These are phyloP conservation scores for Nycteola revayana DNA, from an alignment of 2,888 invertebrate genomes.

Conservation along the genomic window DNA sequence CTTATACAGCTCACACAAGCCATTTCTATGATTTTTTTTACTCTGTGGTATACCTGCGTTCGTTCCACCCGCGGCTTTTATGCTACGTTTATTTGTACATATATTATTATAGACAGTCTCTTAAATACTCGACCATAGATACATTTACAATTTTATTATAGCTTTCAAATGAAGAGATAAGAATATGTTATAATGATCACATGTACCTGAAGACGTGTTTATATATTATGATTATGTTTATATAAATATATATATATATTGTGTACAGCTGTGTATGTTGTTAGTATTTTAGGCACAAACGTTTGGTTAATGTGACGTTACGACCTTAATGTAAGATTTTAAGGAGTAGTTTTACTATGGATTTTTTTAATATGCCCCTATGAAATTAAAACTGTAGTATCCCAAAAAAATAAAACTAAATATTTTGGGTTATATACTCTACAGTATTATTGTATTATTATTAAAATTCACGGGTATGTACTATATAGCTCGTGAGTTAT, in stretches of 20 bases:
- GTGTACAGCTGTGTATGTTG: slow-evolving; percentile 34
- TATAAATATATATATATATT: slow-evolving; percentile 2
- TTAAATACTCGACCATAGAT: slow-evolving; percentile 28
- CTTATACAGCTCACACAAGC: too few relatives aligned
- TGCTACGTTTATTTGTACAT: slow-evolving; percentile 63
- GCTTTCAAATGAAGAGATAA: slow-evolving; percentile 19
- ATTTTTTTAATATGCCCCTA: too few relatives aligned
- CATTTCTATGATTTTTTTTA: too few relatives aligned
- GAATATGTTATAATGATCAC: slow-evolving; percentile 36
- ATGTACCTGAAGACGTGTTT: slow-evolving; percentile 38
- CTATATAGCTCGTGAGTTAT: too few relatives aligned
- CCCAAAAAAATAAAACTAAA: too few relatives aligned
- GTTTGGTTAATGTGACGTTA: slow-evolving; percentile 35
- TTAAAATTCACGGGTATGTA: too few relatives aligned
- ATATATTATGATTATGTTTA: slow-evolving; percentile 30
- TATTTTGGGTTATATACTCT: too few relatives aligned
- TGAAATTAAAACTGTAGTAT: too few relatives aligned
- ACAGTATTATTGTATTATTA: too few relatives aligned
- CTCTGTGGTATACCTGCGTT: slow-evolving; percentile 37
- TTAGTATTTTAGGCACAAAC: slow-evolving; percentile 33
- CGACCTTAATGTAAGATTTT: slow-evolving; percentile 7
- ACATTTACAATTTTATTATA: slow-evolving; percentile 23
- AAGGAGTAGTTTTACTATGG: too few relatives aligned
- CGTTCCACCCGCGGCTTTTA: slow-evolving; percentile 62
- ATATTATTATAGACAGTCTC: slow-evolving; percentile 44